Conservation (phyloP, 1,140 invertebrate species). For the Drosophila bocqueti region DNA sequence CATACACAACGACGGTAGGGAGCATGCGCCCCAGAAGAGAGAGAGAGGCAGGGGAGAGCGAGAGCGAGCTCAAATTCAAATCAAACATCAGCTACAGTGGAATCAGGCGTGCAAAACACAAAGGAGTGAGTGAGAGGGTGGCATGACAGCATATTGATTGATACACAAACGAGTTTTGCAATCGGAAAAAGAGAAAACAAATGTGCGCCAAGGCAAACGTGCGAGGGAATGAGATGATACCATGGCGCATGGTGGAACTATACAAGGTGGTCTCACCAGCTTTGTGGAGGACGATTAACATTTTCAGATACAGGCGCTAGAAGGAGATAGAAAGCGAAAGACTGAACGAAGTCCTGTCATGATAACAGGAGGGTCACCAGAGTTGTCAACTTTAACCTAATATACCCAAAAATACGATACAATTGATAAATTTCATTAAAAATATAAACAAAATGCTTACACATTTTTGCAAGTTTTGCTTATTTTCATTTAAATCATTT, state of each 20-base stretch:
- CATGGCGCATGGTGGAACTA: slow-evolving; percentile 2
- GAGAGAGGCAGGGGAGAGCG: slow-evolving; percentile 13
- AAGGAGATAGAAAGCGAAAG: background rate
- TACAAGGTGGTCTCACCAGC: background rate
- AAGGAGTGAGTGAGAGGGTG: slow-evolving; percentile 30
- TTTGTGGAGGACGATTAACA: background rate
- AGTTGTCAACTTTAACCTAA: slow-evolving; percentile 21
- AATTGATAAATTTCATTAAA: background rate
- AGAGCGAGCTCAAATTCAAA: slow-evolving; percentile 37
- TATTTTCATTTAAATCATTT: background rate
- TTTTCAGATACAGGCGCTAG: background rate
- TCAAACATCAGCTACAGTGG: slow-evolving; percentile 41
- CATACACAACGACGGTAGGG: slow-evolving; percentile 19
- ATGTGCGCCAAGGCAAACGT: slow-evolving; percentile 15
- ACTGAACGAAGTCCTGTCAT: background rate
- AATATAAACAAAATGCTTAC: background rate
- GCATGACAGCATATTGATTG: slow-evolving; percentile 75
- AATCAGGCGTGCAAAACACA: slow-evolving; percentile 64
- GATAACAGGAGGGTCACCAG: slow-evolving; percentile 14
- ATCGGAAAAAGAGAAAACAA: slow-evolving; percentile 22
- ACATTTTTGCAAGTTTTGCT: background rate
- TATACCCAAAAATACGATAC: background rate
- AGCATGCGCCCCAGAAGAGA: slow-evolving; percentile 19
- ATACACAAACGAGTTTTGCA: slow-evolving; percentile 75
- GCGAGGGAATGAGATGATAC: slow-evolving; percentile 27